Conservation (phyloP, 2,113 vertebrate genomes). For the Leptodactylus fuscus region DNA sequence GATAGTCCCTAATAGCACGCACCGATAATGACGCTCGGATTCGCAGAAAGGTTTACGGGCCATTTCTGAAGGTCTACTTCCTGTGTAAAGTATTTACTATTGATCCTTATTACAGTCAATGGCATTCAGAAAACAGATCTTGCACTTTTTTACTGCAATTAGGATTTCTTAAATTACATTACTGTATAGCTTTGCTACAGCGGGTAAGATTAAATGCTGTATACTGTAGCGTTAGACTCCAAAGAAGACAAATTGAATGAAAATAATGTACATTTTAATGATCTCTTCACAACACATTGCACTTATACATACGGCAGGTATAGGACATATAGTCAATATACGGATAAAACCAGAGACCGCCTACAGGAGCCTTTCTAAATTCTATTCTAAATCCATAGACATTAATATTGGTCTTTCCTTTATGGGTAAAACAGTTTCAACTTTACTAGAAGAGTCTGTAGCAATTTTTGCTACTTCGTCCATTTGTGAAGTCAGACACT, state of each 20-base stretch:
- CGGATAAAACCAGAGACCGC: no score
- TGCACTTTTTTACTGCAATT: slow-evolving; percentile 74
- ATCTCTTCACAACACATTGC: neutral
- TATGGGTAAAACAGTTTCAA: no score
- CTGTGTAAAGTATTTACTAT: slow-evolving; percentile 81
- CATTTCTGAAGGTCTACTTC: slow-evolving; percentile 77
- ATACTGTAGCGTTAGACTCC: slow-evolving; percentile 66
- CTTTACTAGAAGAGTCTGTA: no score
- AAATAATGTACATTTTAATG: slow-evolving; percentile 61
- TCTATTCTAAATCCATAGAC: no score
- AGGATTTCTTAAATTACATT: slow-evolving; percentile 72
- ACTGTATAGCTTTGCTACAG: slow-evolving; percentile 67
- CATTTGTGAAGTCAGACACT: no score
- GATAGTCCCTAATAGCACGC: slow-evolving; percentile 72
- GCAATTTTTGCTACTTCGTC: no score
- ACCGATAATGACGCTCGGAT: slow-evolving; percentile 73
- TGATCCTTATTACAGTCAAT: slow-evolving; percentile 77
- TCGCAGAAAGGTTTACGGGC: slow-evolving; percentile 75
- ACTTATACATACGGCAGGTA: neutral
- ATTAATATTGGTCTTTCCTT: no score
- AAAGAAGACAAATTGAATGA: slow-evolving; percentile 64
- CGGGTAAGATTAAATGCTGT: slow-evolving; percentile 64
- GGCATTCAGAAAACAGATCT: slow-evolving; percentile 74
- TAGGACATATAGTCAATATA: no score
- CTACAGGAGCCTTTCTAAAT: no score